phyloP scores from a whole-genome alignment of 2,113 vertebrate genomes.

The Alligator mississippiensis region DNA sequence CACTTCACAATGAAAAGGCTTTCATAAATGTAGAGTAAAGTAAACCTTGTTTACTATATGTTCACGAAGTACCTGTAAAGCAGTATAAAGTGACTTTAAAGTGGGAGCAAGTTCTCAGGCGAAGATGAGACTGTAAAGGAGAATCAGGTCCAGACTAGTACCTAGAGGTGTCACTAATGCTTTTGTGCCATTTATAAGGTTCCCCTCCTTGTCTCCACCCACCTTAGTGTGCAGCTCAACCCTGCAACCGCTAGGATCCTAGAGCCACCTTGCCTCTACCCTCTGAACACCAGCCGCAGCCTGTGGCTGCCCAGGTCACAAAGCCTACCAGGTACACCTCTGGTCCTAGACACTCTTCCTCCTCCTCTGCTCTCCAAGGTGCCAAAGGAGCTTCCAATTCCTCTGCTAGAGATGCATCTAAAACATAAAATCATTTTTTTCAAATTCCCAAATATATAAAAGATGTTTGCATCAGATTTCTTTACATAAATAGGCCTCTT shows the following conservation, averaged over 20 bases:
- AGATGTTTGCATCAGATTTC: not conserved
- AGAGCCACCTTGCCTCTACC: too few relatives aligned
- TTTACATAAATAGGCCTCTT: not conserved
- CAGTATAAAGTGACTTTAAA: not conserved
- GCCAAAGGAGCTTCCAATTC: too few relatives aligned
- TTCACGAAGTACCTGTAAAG: not conserved
- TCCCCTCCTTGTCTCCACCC: too few relatives aligned
- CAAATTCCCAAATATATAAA: not conserved
- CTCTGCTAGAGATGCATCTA: too few relatives aligned
- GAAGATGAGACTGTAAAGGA: not conserved
- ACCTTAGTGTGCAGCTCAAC: too few relatives aligned
- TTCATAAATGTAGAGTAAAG: not conserved
- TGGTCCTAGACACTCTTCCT: too few relatives aligned
- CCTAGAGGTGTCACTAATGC: not conserved
- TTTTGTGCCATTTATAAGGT: not conserved
- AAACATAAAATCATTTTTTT: not conserved
- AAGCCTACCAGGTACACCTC: too few relatives aligned
- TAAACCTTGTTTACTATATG: not conserved
- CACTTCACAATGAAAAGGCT: not conserved
- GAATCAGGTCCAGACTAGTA: not conserved
- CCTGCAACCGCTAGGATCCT: too few relatives aligned
- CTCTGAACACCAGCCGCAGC: too few relatives aligned
- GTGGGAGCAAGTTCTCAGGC: not conserved
- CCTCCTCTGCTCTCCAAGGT: too few relatives aligned
- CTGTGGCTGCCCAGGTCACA: too few relatives aligned